Conservation (phyloP, 2,797 vertebrate species). For the Poeciliopsis paucimaculata region DNA sequence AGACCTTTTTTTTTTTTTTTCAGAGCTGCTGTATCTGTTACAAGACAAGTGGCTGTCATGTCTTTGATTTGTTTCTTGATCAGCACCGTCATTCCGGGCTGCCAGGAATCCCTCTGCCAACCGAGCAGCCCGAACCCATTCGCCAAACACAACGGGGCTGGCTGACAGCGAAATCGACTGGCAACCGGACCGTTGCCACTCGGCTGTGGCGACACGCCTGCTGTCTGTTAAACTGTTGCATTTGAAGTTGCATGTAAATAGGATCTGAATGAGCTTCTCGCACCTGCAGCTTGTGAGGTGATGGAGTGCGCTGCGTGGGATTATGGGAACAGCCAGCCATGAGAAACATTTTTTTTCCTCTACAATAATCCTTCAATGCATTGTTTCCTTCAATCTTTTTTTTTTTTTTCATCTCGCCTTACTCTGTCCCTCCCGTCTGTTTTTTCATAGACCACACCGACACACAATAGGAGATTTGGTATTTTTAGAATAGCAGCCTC, state of each 20-base stretch:
- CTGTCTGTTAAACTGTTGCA: conserved; percentile 67
- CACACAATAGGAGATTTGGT: conserved; percentile 68
- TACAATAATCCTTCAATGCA: conserved; percentile 15
- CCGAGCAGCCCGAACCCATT: conserved; percentile 40
- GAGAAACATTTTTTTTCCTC: neutral
- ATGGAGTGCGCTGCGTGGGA: conserved; percentile 28
- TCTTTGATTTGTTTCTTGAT: conserved; percentile 62
- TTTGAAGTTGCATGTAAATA: conserved; percentile 43
- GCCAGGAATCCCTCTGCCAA: conserved; percentile 63
- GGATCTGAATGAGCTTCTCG: conserved; percentile 40
- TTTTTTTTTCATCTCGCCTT: conserved; percentile 14
- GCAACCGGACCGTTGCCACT: conserved; percentile 58
- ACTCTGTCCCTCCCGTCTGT: conserved; percentile 17
- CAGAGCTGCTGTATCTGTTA: neutral
- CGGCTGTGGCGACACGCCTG: conserved; percentile 53
- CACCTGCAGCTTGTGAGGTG: conserved; percentile 60
- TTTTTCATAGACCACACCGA: conserved; percentile 46
- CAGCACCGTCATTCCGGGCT: conserved; percentile 22
- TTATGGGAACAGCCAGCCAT: conserved; percentile 40
- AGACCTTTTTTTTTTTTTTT: neutral
- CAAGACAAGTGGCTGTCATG: conserved; percentile 36
- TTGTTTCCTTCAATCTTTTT: conserved; percentile 13
- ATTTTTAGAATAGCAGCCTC: conserved; percentile 74
- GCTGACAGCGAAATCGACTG: conserved; percentile 59
- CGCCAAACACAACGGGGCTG: conserved; percentile 70